phyloP scores from a whole-genome alignment of 2,797 vertebrate species.

The Nannoperca obscura region DNA sequence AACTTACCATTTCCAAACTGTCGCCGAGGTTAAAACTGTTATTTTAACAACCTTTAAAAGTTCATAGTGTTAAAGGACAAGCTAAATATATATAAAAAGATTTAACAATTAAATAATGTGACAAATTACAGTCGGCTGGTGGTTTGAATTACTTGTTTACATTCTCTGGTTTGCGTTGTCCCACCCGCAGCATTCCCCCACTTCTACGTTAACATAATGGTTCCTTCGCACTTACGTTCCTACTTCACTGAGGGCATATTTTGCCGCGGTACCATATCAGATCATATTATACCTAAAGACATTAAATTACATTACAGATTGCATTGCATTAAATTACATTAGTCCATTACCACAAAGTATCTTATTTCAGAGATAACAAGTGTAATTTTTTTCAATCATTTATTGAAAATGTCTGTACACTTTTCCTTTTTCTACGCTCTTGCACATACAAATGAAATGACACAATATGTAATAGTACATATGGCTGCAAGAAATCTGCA shows the following conservation, averaged over 20 bases:
- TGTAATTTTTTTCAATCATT: background rate
- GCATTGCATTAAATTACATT: background rate
- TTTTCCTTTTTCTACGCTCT: background rate
- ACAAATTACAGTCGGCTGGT: background rate
- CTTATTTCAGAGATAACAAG: conserved; percentile 14
- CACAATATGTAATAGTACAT: background rate
- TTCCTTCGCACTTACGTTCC: conserved; percentile 60
- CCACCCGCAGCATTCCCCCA: background rate
- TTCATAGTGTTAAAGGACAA: background rate
- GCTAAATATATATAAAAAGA: rapidly evolving
- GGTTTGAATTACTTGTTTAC: conserved; percentile 48
- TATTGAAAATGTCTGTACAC: conserved; percentile 36
- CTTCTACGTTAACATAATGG: background rate
- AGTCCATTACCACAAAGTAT: background rate
- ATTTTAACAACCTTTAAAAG: background rate
- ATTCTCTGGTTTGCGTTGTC: background rate
- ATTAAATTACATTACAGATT: background rate
- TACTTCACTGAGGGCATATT: background rate
- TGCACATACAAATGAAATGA: conserved; percentile 19
- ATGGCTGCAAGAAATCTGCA: background rate
- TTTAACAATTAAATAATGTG: rapidly evolving
- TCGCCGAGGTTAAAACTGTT: background rate
- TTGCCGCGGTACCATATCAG: background rate
- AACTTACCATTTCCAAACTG: conserved; percentile 62
- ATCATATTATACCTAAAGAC: background rate